phyloP scores from a whole-genome alignment of 2,797 vertebrate genomes.

The Pantherophis vulpinus region DNA sequence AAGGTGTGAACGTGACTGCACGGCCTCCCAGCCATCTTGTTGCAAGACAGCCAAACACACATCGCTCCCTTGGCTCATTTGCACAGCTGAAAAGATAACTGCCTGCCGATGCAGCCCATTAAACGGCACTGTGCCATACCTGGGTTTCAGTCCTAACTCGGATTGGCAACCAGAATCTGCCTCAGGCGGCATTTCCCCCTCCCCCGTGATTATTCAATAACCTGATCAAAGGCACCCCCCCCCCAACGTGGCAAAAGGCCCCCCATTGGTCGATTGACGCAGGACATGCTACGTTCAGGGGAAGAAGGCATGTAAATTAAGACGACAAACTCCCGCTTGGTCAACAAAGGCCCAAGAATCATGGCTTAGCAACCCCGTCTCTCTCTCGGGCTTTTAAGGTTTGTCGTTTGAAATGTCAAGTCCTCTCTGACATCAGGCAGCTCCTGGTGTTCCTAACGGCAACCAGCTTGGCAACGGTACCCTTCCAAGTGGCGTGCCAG shows the following conservation, averaged over 20 bases:
- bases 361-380: not conserved
- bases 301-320: not conserved
- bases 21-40: not conserved
- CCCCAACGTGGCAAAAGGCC: conserved; percentile 12
- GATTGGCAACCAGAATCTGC: conserved; percentile 21
- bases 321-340: not conserved
- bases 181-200: not conserved
- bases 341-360: not conserved
- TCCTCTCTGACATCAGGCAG: not conserved
- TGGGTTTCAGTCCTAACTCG: not conserved
- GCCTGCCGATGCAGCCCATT: not conserved
- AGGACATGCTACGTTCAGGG: not conserved
- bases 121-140: not conserved
- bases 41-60: not conserved
- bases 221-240: conserved; percentile 27
- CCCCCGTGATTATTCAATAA: conserved; percentile 34
- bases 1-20: not conserved
- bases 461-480: not conserved
- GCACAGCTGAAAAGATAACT: not conserved
- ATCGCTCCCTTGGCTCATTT: no score
- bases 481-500: not conserved
- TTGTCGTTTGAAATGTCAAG: not conserved
- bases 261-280: conserved; percentile 26
- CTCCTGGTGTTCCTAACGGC: not conserved
- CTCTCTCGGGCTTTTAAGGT: not conserved